Conservation (phyloP, 2,113 vertebrate species). For the Anser brachyrhynchus region DNA sequence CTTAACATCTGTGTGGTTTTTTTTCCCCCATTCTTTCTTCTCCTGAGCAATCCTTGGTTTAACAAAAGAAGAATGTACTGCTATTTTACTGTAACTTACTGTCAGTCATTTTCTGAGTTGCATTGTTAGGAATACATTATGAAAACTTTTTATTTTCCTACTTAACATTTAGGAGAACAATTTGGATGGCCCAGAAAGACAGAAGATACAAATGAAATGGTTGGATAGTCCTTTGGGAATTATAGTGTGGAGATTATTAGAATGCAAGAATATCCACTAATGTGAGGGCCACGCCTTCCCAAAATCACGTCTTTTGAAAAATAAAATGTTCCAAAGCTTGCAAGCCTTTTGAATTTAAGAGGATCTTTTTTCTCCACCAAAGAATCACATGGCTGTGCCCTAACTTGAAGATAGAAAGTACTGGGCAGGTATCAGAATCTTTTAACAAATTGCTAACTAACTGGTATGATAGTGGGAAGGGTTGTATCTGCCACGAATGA, state of each 20-base stretch:
- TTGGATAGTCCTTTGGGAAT: neutral
- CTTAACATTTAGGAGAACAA: neutral
- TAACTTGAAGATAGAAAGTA: neutral
- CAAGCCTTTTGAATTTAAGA: neutral
- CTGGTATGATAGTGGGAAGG: neutral
- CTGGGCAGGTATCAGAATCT: neutral
- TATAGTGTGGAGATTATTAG: neutral
- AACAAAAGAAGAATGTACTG: neutral
- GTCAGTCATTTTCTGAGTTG: neutral
- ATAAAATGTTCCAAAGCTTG: neutral
- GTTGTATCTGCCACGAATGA: neutral
- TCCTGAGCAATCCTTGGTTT: neutral
- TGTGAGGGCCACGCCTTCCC: neutral
- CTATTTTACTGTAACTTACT: neutral
- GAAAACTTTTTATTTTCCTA: neutral
- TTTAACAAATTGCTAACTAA: neutral
- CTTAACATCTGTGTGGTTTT: rapidly evolving
- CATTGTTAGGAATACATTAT: neutral
- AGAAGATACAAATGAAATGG: neutral
- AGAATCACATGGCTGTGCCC: neutral
- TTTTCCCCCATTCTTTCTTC: neutral
- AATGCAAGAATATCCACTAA: neutral
- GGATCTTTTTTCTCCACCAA: neutral
- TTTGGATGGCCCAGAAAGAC: neutral
- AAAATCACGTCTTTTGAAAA: neutral